phyloP scores from a whole-genome alignment of 2,797 vertebrate genomes.

The Morelia viridis region DNA sequence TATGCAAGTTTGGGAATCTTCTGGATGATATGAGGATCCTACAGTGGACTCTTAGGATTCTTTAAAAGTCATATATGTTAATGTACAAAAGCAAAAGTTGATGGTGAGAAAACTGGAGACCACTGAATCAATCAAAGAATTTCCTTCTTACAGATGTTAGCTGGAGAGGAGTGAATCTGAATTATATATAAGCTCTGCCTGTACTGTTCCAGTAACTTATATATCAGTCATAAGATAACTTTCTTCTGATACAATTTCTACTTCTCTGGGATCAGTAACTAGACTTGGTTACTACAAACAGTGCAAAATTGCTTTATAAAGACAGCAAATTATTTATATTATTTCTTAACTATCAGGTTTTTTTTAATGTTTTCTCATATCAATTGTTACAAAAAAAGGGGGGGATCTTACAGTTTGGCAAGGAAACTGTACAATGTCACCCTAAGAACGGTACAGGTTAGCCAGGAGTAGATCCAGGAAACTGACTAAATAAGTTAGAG shows the following conservation, averaged over 20 bases:
- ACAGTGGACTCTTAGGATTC: neutral
- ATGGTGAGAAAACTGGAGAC: neutral
- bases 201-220: neutral
- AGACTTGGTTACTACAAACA: neutral
- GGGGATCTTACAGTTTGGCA: neutral
- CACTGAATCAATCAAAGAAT: neutral
- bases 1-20: neutral
- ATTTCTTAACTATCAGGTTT: neutral
- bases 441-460: neutral
- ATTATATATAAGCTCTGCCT: neutral
- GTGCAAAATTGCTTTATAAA: too few relatives aligned
- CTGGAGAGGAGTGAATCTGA: too few relatives aligned
- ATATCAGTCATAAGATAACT: neutral
- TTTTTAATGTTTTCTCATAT: neutral
- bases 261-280: neutral
- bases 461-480: neutral
- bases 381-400: neutral
- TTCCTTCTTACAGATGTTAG: neutral
- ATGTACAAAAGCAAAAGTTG: neutral
- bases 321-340: neutral
- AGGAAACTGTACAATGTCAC: neutral
- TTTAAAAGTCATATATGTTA: neutral
- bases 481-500: neutral
- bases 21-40: neutral
- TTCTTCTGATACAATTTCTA: neutral